Base-by-base conservation (phyloP, 2,797 vertebrate species). In the Iguana delicatissima region DNA sequence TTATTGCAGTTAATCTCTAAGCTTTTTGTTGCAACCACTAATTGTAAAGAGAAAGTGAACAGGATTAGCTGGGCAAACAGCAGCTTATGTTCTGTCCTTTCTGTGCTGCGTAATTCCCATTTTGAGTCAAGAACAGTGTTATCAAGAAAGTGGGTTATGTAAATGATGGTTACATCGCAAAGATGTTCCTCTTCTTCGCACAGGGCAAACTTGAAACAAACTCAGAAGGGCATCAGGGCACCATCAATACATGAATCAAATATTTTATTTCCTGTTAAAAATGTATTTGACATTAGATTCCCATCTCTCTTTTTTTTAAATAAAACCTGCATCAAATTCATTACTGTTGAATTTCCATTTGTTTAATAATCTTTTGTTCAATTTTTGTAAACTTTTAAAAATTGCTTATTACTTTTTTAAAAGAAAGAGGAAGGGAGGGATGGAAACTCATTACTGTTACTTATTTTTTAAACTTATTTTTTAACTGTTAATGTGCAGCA, bases 31-130 rank as follows among this genome's bases (percentile, higher is more conserved):
- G 38, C 88, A 24, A 24, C 29, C 64, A 69, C 38, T 72, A 85
- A 93, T 87, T 89, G 85, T 89, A 84, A 55, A 32, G 18, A 89
- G 85, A 86, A 92, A 69, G 59, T 38, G 80, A 73, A 16, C 13
- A 42, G 77, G 87, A 46, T 89, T 92, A 89, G 13, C 29, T 80
- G 86, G 12, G 35, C 64, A 90, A 92, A 88, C n/a, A 85, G 0
- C 72, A 89, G 24, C n/a, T 84, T 69, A 32, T 29, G 46, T 64
- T 82, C 16, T 89, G 69, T 35, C 50, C 46, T 86, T 69, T 87
- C 32, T 80, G 42, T 72, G 32, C 22, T 83, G 50, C 24, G 72
- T 2, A 32, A 29, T 59, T 72, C 18, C 74, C 29, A 83, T 5
- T 89, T 57, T 42, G 55, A 87, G 42, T 46, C 32, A 38, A 64